Conservation (phyloP, 2,888 invertebrate genomes). For the Hydroisotoma schaefferi region DNA sequence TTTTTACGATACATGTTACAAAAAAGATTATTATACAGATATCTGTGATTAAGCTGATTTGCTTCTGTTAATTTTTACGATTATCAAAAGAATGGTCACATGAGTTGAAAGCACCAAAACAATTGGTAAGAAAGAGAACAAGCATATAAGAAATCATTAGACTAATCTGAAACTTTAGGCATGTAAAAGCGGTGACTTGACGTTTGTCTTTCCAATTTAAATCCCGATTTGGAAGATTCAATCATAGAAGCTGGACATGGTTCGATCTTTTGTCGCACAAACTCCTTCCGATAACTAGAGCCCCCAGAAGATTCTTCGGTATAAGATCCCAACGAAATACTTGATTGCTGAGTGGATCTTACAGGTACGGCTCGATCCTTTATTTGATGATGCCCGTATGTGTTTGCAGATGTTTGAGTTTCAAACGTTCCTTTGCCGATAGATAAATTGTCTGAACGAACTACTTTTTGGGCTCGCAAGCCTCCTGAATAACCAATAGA, state of each 20-base stretch:
- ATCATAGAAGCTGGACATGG: conserved; percentile 77
- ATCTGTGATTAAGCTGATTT: neutral
- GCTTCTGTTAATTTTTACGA: neutral
- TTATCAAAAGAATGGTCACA: neutral
- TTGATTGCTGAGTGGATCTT: conserved; percentile 67
- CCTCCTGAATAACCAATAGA: conserved; percentile 22
- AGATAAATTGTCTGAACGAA: conserved; percentile 64
- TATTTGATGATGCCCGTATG: conserved; percentile 36
- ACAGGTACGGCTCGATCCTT: conserved; percentile 45
- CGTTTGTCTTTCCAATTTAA: conserved; percentile 78
- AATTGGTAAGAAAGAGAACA: neutral
- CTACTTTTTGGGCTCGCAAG: conserved; percentile 59
- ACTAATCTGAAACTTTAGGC: conserved; percentile 57
- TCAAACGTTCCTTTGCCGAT: conserved; percentile 64
- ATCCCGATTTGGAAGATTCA: conserved; percentile 67
- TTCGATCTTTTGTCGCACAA: conserved; percentile 64
- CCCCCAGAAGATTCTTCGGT: conserved; percentile 56
- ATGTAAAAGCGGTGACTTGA: conserved; percentile 77
- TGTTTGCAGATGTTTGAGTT: conserved; percentile 66
- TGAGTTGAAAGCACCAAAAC: neutral
- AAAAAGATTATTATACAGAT: neutral
- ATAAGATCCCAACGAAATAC: conserved; percentile 70
- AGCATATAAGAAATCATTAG: neutral
- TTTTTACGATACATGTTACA: neutral
- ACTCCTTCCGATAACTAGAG: conserved; percentile 69